Evolutionary conservation across 2,888 invertebrate species (phyloP).

Genomic region (Trichogramma dendrolimi): DNA sequence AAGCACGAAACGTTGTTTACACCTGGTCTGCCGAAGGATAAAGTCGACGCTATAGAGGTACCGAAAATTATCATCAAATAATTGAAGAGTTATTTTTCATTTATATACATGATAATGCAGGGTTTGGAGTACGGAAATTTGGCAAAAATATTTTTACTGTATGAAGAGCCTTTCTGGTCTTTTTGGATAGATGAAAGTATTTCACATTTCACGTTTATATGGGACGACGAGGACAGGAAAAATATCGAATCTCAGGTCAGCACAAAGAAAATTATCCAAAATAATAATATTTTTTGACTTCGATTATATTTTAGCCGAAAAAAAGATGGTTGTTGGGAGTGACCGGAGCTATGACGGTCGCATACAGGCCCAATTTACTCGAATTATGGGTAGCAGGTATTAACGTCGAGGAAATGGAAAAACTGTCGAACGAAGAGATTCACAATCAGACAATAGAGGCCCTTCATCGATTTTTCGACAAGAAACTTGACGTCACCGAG

Average conservation of each 20-base stretch:
- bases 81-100: constrained; percentile 7
- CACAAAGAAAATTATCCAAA: background rate
- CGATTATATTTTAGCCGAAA: constrained; percentile 33
- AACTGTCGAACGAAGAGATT: constrained; percentile 55
- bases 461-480: constrained; percentile 56
- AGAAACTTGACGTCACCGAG: constrained; percentile 53
- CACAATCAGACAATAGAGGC: constrained; percentile 53
- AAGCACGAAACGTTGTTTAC: constrained; percentile 55
- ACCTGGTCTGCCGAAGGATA: constrained; percentile 57
- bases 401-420: constrained; percentile 61
- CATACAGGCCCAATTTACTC: constrained; percentile 60
- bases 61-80: background rate
- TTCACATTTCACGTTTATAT: constrained; percentile 43
- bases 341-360: constrained; percentile 61
- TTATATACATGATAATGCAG: constrained; percentile 36
- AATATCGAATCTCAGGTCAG: constrained; percentile 4
- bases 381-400: constrained; percentile 65
- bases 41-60: constrained; percentile 56
- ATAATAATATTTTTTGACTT: background rate
- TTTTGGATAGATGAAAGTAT: background rate
- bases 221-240: constrained; percentile 55
- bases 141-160: constrained; percentile 65
- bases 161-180: constrained; percentile 63
- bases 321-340: constrained; percentile 62
- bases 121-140: constrained; percentile 63